Evolutionary conservation across 1,140 invertebrate species (phyloP).

Genomic region (Lepidurus packardi): DNA sequence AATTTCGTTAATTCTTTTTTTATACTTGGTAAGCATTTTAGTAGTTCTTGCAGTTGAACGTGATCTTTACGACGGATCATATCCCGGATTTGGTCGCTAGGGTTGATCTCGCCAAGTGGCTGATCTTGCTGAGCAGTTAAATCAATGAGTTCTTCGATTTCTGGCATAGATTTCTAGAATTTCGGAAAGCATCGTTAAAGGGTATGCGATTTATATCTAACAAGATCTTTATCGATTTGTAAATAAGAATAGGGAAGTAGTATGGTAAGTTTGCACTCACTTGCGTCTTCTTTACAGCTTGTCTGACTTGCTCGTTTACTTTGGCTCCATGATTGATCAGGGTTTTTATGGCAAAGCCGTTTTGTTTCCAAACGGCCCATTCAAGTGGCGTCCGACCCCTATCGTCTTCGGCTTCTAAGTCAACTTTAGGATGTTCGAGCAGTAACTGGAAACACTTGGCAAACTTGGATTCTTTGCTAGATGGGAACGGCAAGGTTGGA

Average conservation of each 20-base stretch:
- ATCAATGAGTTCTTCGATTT: background rate
- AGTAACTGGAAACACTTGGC: constrained; percentile 29
- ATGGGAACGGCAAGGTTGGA: background rate
- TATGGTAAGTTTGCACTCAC: too few species aligned
- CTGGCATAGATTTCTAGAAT: constrained; percentile 3
- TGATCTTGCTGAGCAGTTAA: background rate
- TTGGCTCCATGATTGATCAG: constrained; percentile 28
- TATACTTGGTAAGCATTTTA: too few species aligned
- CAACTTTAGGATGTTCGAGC: constrained; percentile 31
- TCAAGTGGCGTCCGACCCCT: constrained; percentile 30
- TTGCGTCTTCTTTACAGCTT: constrained; percentile 29
- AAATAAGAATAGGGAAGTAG: background rate
- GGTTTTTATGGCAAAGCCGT: constrained; percentile 26
- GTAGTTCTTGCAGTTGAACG: background rate
- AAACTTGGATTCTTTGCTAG: constrained; percentile 10
- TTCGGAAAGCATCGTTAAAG: background rate
- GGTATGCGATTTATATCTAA: background rate
- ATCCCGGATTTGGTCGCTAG: background rate
- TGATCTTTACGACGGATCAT: background rate
- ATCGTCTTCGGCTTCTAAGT: constrained; percentile 33
- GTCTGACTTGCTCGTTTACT: constrained; percentile 29
- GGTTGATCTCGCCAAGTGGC: background rate
- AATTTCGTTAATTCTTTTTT: too few species aligned
- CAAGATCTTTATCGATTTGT: background rate
- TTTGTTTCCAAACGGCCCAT: constrained; percentile 27